Base-by-base conservation (phyloP, 2,888 invertebrate species). In the Lepetodrilus schrolli region DNA sequence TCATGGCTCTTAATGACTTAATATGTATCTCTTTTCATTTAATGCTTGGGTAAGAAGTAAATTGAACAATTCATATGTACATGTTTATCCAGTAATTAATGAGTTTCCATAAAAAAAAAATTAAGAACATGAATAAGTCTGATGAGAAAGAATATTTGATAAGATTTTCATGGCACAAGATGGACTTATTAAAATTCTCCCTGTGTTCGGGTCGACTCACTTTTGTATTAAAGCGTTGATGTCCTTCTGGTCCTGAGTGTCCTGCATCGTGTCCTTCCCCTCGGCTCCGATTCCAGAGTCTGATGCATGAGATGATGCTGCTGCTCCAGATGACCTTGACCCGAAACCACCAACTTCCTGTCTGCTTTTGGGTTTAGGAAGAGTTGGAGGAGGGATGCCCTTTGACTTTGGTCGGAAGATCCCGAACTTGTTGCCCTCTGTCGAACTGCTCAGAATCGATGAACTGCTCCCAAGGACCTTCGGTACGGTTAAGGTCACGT, bases 181-280 rank as follows among this genome's bases (percentile, higher is more conserved):
- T n/a, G n/a, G n/a, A n/a, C n/a, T n/a, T n/a, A n/a, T n/a, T n/a
- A n/a, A n/a, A n/a, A n/a, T n/a, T n/a, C n/a, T n/a, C n/a, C n/a
- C n/a, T n/a, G n/a, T n/a, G n/a, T n/a, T 26, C n/a, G 23, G 30
- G n/a, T n/a, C 2, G 26, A 75, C 83, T 84, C 80, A 86, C 86
- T 85, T 86, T 74, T 86, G 83, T 70, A 86, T 86, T 21, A 86
- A 77, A 30, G 83, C 80, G 74, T 83, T 84, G 69, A 86, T 86
- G 51, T 86, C 85, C 43, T 77, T 82, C 66, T 85, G 85, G 78
- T 85, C 85, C 58, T 84, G 83, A n/a, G 83, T 82, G 34, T 85
- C 83, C 17, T 77, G 72, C 50, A 79, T 75, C 38, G 77, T 72
- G 5, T 75, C 77, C 30, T 75, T 77, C 7, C 74, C 77, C 2